Percentiles rank a stretch among this genome's conserved stretches.
Conservation (phyloP, 2,888 invertebrate species). For the Nephrocerus scutellatus region DNA sequence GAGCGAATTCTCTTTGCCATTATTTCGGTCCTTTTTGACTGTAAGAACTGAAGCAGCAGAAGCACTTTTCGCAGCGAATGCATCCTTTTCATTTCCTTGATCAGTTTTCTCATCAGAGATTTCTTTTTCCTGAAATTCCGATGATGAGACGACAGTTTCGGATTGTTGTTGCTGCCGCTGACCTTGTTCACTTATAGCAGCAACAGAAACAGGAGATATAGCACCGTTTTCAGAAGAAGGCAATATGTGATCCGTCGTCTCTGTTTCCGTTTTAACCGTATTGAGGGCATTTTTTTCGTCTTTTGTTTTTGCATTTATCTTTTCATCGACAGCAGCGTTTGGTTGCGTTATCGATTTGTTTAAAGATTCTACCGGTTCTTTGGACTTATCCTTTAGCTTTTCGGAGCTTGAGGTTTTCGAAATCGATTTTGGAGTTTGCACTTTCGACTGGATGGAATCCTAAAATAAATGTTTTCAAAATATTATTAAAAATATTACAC, state of each 20-base stretch:
- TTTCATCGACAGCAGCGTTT: conserved; percentile 32
- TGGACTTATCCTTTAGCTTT: conserved; percentile 29
- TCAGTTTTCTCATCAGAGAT: conserved; percentile 42
- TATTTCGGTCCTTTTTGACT: conserved; percentile 33
- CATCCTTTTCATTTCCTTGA: conserved; percentile 38
- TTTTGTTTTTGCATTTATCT: conserved; percentile 43
- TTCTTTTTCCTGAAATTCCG: too few relatives aligned
- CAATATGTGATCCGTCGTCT: conserved; percentile 21
- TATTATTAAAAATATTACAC: neutral
- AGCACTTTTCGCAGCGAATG: conserved; percentile 33
- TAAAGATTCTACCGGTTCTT: conserved; percentile 29
- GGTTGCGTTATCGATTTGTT: conserved; percentile 24
- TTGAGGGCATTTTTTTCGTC: conserved; percentile 47
- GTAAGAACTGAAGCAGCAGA: too few relatives aligned
- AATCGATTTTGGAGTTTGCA: conserved; percentile 32
- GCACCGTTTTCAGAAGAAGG: too few relatives aligned
- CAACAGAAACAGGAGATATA: too few relatives aligned
- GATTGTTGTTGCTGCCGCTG: too few relatives aligned
- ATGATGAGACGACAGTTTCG: too few relatives aligned
- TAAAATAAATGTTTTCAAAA: conserved; percentile 4
- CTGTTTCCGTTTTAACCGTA: conserved; percentile 39
- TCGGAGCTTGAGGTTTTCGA: conserved; percentile 30
- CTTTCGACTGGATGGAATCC: conserved; percentile 31
- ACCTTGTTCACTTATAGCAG: too few relatives aligned
- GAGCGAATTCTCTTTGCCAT: conserved; percentile 42